Conservation (phyloP, 1,140 invertebrate genomes). For the Magallana gigas region DNA sequence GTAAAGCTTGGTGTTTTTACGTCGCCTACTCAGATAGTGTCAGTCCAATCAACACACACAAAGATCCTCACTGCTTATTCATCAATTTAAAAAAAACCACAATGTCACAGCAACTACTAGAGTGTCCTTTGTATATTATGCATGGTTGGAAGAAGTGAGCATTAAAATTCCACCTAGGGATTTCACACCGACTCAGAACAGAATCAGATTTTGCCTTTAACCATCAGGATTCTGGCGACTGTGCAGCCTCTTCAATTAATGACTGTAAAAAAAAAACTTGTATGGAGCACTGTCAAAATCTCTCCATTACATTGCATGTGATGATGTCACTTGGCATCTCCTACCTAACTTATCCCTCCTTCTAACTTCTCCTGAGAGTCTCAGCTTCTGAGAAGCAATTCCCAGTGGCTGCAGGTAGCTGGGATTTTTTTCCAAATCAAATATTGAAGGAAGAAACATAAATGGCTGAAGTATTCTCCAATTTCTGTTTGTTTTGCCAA, state of each 20-base stretch:
- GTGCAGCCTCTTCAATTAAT: slow-evolving; percentile 19
- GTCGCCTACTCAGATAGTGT: background rate
- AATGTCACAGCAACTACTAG: background rate
- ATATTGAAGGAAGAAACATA: slow-evolving; percentile 11
- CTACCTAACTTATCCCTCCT: background rate
- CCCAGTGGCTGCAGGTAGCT: background rate
- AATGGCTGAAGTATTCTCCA: slow-evolving; percentile 23
- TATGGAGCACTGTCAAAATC: slow-evolving; percentile 10
- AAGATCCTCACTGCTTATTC: background rate
- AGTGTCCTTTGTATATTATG: background rate
- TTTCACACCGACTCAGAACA: background rate
- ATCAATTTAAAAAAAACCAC: background rate
- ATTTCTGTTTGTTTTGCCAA: slow-evolving; percentile 26
- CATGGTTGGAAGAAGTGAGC: slow-evolving; percentile 2
- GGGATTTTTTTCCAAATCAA: background rate
- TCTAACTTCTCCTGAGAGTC: background rate
- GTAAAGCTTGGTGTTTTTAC: background rate
- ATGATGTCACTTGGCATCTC: slow-evolving; percentile 9
- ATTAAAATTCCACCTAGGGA: background rate
- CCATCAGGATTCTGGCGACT: background rate
- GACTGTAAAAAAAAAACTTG: background rate
- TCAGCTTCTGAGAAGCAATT: background rate
- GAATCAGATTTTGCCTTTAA: background rate
- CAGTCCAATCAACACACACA: background rate
- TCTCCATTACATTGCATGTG: background rate